Evolutionary conservation across 2,113 vertebrate genomes (phyloP), one percentile per base, ranked within the genome.

Genomic region (Petroica traversi): DNA sequence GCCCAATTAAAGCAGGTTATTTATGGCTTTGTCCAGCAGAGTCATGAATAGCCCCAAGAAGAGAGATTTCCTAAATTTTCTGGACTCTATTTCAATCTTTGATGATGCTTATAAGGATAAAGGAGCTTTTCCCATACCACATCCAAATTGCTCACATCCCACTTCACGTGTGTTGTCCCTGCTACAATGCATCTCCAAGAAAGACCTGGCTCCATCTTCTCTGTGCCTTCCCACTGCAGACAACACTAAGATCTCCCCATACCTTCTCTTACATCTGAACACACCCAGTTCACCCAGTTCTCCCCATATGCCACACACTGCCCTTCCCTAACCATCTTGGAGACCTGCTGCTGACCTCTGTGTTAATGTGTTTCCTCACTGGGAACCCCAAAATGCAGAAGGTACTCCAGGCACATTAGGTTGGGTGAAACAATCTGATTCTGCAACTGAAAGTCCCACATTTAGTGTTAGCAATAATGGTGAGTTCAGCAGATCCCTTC

Each of bases 281-380:
- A 71, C 71, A 45, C 19, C 28, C 69, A 28, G n/a, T 28, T 64
- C 58, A 84, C 9, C 1, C 73, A 84, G 19, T 41, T 69, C 12
- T 78, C 19, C 46, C 58, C 0, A 0, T 9, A 6, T 1, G 7
- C 51, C 49, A 31, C 24, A n/a, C 0, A 0, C n/a, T 81, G 45
- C 31, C 5, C 1, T 74, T 81, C 63, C 77, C 40, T 45, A 38
- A 36, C 5, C 45, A 29, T 31, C 63, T 36, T 28, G 38, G 61
- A 6, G 10, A 59, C 14, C 34, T 11, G 3, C 34, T 3, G 7
- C 64, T 75, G 57, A 85, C 36, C 25, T 48, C 61, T 22, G 1
- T 69, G 22, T 46, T 74, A 57, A 20, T 2, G 3, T 57, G 28
- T 52, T 81, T 74, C 34, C 41, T 84, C 63, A 55, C 48, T 23